Evolutionary conservation across 2,888 invertebrate genomes (phyloP), one percentile per base, ranked within the genome.

Genomic region (Platerodrilus igneus): DNA sequence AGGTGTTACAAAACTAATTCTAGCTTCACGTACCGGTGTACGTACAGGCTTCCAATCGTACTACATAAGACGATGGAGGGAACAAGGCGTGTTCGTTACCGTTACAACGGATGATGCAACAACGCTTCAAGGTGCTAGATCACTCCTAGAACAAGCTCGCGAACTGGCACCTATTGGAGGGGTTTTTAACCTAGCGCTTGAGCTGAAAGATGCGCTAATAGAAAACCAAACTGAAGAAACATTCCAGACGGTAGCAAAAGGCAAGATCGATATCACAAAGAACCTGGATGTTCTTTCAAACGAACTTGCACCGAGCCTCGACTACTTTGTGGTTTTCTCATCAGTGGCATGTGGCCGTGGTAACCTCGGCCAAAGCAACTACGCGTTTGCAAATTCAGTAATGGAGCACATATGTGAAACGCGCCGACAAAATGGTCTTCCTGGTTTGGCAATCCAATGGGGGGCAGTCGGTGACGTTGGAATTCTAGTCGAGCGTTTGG

Each of bases 401-500:
- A 96, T 97, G 96, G 97, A 97, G 71, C 79, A 97, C 47, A 80
- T 96, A 47, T 86, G 87, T 66, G 96, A 94, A 72, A 79, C 76
- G 43, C 79, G 94, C 38, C 86, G 83, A 68, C 76, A 74, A 23
- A 84, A 81, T 58, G 92, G 93, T 26, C 75, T 92, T 52, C 92
- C 94, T 15, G 96, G 78, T 28, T 58, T 63, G 33, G 93, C 96
- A 25, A 89, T 97, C 56, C 97, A 99, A 70, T 99, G 97, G 97
- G 97, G 97, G 52, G 96, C 96, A 44, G 89, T 97, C 59, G 96
- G 95, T 40, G 97, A 97, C 66, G 95, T 95, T 25, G 97, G 97
- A 34, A 77, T 97, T 39, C 79, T 97, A 42, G 70, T 88, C 59
- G 92, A 94, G 58, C 85, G 83, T 30, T 85, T 94, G 79, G 88